Evolutionary conservation across 64 coral and sea anemone genomes (phyloP), one percentile per base, ranked within the genome.

Genomic region (Stylophora pistillata): DNA sequence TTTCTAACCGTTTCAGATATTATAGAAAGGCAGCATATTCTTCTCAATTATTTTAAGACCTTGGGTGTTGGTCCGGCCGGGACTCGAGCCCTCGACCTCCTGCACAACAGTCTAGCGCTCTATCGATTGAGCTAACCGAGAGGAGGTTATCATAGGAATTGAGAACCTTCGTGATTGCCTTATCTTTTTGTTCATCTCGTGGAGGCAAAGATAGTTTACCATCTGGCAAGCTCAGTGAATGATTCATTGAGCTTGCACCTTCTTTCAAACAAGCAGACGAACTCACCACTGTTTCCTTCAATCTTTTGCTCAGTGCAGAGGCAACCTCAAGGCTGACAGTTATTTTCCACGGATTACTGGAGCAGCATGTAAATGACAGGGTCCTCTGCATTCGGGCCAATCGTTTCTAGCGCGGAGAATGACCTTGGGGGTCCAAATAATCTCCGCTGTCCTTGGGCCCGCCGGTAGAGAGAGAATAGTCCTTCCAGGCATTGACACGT

Each of bases 361-460:
- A 53, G 62, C 33, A 84, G 30, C 15, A 18, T 0, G 23, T 21
- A 21, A 41, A 30, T 23, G 77, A 79, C 27, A 20, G 59, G 5
- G 79, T 52, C 13, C 33, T 27, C 1, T 60, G 31, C 34, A 82
- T 37, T 41, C 80, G 80, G n/a, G 18, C 23, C 15, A 69, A 26
- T 20, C 33, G 60, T 15, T 70, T 84, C 80, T 61, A 69, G 26
- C 80, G 64, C 18, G 80, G 80, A 25, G 80, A 61, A 23, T 84
- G 80, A 53, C 53, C 59, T 59, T 37, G 27, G 31, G n/a, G 9
- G 12, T 61, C 58, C 30, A 65, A 18, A n/a, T 37, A 20, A 13
- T 20, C 29, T 21, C 17, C 78, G n/a, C 1, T 23, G 20, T 68
- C 64, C 10, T 10, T 11, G 12, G 0, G 6, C 25, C 23, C 23